phyloP scores from a whole-genome alignment of 2,797 vertebrate genomes.

The Thaleichthys pacificus region DNA sequence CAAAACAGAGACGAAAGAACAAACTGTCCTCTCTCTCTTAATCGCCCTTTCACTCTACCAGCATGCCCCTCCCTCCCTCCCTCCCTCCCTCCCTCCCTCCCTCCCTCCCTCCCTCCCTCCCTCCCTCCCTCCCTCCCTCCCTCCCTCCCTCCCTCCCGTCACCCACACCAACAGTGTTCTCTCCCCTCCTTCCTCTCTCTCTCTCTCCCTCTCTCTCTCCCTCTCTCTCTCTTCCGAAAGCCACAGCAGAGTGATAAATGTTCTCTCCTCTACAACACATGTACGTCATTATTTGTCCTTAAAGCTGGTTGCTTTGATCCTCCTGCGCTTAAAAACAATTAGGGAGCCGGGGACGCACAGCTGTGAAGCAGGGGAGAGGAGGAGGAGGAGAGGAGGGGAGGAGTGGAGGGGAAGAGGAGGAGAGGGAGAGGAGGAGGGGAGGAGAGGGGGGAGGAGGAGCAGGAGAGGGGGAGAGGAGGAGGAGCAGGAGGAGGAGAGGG shows the following conservation, averaged over 20 bases:
- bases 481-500: background rate
- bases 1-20: constrained; percentile 63
- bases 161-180: constrained; percentile 55
- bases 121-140: constrained; percentile 22
- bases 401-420: constrained; percentile 35
- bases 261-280: constrained; percentile 11
- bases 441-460: constrained; percentile 63
- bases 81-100: constrained; percentile 9
- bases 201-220: background rate
- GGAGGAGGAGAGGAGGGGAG: no score
- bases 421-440: no score
- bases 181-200: constrained; percentile 21
- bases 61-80: background rate
- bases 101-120: constrained; percentile 30
- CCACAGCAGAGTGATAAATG: constrained; percentile 10
- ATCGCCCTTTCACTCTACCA: background rate
- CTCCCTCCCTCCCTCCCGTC: constrained; percentile 21
- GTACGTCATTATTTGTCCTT: constrained; percentile 76
- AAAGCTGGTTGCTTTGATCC: constrained; percentile 68
- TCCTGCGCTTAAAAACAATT: constrained; percentile 66
- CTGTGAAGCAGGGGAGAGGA: constrained; percentile 50
- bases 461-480: background rate
- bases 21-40: constrained; percentile 58
- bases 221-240: constrained; percentile 11
- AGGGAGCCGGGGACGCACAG: constrained; percentile 64